Evolutionary conservation across 2,888 invertebrate species (phyloP), one percentile per base, ranked within the genome.

Genomic region (Xanthia togata): DNA sequence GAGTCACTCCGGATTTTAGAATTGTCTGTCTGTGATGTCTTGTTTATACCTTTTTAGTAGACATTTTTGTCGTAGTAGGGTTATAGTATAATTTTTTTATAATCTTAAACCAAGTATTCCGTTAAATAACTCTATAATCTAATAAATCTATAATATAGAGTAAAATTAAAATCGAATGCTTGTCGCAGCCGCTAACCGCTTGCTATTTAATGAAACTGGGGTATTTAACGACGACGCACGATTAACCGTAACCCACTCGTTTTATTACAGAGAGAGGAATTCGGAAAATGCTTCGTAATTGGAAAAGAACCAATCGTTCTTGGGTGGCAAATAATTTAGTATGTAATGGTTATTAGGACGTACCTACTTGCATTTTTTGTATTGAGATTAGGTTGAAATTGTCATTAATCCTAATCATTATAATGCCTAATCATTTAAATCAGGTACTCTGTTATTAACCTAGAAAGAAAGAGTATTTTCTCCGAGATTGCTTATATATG

Each of bases 181-280:
- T 59, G 67, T 72, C 77, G 55, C 57, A 50, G 59, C 59, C 44
- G 23, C 70, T 55, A 76, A 74, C 80, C 70, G 44, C 70, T 26
- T 23, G 71, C 23, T 77, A 62, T 69, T 83, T 86, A 83, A 87
- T 87, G 83, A 86, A 86, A 78, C 73, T 38, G 26, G 47, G 68
- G 73, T 78, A 73, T 82, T 86, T 79, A 76, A 85, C 57, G 62
- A n/a, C 23, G 50, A 82, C 62, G 17, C 53, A 60, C 73, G 55
- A 62, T 73, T n/a, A 85, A 82, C 65, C 31, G 62, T 76, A 69
- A 74, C 75, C 71, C 63, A 59, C 65, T 64, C 78, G 84, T 78
- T 87, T 78, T 75, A 80, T 71, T 73, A 73, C 62, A 57, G 57
- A 38, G 41, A 55, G 55, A 64, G 84, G 78, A 69, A 87, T 86